Percentiles rank a stretch among this genome's conserved stretches.
phyloP scores from a whole-genome alignment of 2,888 invertebrate genomes.

The Polietes domitor region DNA sequence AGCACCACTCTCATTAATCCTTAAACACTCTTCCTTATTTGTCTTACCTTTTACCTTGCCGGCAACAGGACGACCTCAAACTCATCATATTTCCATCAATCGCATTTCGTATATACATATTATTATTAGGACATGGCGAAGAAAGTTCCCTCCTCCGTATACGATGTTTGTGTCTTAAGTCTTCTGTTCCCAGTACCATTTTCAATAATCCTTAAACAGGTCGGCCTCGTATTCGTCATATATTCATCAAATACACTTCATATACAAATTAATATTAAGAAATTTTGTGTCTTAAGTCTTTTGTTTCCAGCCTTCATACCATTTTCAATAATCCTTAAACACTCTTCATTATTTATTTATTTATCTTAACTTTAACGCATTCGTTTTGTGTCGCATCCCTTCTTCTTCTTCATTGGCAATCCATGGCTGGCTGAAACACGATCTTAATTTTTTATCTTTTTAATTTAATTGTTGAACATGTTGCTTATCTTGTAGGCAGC shows the following conservation, averaged over 20 bases:
- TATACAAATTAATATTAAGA: no score
- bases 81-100: no score
- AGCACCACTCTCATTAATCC: not conserved
- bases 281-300: conserved; percentile 38
- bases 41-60: not conserved
- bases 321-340: conserved; percentile 8
- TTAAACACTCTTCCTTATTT: conserved; percentile 8
- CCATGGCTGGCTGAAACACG: not conserved
- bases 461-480: conserved; percentile 63
- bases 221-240: no score
- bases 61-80: no score
- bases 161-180: conserved; percentile 34
- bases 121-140: no score
- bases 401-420: not conserved
- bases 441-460: conserved; percentile 50
- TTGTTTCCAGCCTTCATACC: not conserved
- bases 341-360: not conserved
- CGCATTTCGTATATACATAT: no score
- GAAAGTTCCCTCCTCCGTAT: no score
- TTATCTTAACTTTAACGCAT: not conserved
- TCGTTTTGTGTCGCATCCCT: not conserved
- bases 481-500: conserved; percentile 66
- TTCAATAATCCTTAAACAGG: conserved; percentile 11
- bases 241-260: no score
- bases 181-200: conserved; percentile 24